Evolutionary conservation across 2,888 invertebrate species (phyloP).

Genomic region (Anarsia innoxiella): DNA sequence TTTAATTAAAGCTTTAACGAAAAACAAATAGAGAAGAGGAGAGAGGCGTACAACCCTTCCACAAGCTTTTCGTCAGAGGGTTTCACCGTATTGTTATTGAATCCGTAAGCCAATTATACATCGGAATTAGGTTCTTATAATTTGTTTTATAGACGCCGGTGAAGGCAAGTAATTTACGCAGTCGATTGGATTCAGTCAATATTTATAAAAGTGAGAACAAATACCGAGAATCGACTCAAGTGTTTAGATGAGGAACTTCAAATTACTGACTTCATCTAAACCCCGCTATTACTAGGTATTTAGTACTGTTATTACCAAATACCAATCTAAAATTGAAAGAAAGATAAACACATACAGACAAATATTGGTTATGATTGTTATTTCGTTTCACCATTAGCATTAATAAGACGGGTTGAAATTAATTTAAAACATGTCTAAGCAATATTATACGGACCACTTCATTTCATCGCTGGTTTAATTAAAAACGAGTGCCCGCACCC

Average conservation of each 20-base stretch:
- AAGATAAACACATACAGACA: too few relatives aligned
- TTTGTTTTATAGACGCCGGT: constrained; percentile 9
- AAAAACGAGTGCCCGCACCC: constrained; percentile 74
- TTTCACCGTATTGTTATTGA: constrained; percentile 25
- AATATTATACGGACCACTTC: constrained; percentile 75
- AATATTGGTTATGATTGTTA: too few relatives aligned
- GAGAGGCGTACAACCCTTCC: constrained; percentile 53
- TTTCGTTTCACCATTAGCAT: constrained; percentile 45
- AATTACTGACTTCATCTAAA: too few relatives aligned
- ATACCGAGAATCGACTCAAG: too few relatives aligned
- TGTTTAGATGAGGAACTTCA: too few relatives aligned
- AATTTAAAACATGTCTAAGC: constrained; percentile 75
- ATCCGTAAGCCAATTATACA: constrained; percentile 22
- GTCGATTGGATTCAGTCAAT: constrained; percentile 6
- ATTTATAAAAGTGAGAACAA: too few relatives aligned
- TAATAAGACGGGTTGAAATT: constrained; percentile 61
- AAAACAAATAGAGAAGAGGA: constrained; percentile 64
- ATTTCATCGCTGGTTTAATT: constrained; percentile 75
- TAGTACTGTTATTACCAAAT: too few relatives aligned
- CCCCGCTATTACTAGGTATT: too few relatives aligned
- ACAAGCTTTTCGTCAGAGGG: constrained; percentile 36
- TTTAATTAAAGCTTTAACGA: constrained; percentile 72
- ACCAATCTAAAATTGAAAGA: too few relatives aligned
- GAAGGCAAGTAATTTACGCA: constrained; percentile 6
- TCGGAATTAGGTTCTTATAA: constrained; percentile 13